Percentiles rank a stretch among this genome's conserved stretches.
These are phyloP conservation scores for Desmodus rotundus DNA, from an alignment of 2,113 vertebrate species.

Conservation along the genomic window DNA sequence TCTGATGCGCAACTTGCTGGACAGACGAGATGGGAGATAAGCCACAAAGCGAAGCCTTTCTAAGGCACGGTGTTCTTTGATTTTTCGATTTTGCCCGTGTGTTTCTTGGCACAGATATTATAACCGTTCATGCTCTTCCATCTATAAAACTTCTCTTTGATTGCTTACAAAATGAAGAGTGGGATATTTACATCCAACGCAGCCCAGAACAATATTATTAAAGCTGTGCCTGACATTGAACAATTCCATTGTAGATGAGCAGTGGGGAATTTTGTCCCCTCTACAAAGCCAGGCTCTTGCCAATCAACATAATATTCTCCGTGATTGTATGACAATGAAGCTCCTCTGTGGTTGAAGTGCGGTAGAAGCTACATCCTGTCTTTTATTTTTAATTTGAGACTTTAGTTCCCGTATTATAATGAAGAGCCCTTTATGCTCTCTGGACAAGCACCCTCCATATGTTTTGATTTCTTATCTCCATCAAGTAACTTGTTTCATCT, in stretches of 20 bases:
- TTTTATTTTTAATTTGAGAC: constrained; percentile 70
- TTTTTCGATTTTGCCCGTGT: constrained; percentile 56
- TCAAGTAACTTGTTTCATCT: constrained; percentile 10
- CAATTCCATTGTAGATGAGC: constrained; percentile 75
- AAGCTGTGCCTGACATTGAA: constrained; percentile 73
- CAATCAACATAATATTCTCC: constrained; percentile 73
- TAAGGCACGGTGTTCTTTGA: constrained; percentile 30
- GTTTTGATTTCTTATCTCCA: constrained; percentile 48
- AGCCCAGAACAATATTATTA: constrained; percentile 70
- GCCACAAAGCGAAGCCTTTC: not conserved
- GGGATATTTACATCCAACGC: constrained; percentile 78
- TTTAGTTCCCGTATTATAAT: constrained; percentile 34
- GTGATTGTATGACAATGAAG: constrained; percentile 73
- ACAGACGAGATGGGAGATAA: constrained; percentile 48
- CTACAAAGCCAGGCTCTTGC: constrained; percentile 67
- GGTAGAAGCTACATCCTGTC: constrained; percentile 33
- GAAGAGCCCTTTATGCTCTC: constrained; percentile 48
- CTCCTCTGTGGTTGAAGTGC: constrained; percentile 55
- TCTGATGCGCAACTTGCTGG: not conserved
- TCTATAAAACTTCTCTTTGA: constrained; percentile 71
- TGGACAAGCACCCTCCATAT: constrained; percentile 42
- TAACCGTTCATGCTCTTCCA: constrained; percentile 66
- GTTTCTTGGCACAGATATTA: constrained; percentile 65
- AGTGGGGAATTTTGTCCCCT: constrained; percentile 24
- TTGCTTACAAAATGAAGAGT: constrained; percentile 77